Evolutionary conservation across 2,113 vertebrate genomes (phyloP).

Genomic region (Micronycteris hirsuta): DNA sequence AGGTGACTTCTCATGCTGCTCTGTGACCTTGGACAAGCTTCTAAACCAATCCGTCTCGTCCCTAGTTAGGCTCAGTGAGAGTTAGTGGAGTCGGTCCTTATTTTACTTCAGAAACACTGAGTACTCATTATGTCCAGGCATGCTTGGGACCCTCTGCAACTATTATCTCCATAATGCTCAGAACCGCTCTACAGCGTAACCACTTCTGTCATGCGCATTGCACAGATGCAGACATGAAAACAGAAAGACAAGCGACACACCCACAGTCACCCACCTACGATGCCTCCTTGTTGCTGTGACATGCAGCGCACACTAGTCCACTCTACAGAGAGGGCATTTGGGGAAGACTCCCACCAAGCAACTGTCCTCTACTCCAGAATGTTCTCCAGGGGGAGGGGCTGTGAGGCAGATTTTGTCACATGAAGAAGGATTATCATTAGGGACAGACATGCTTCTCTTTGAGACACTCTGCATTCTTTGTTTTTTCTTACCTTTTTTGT

Average conservation of each 20-base stretch:
- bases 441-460: background rate
- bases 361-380: too few species aligned
- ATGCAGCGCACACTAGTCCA: accelerated
- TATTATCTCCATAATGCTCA: background rate
- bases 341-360: background rate
- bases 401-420: accelerated
- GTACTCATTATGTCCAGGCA: background rate
- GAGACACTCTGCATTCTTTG: background rate
- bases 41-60: background rate
- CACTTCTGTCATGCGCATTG: background rate
- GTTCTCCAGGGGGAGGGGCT: accelerated
- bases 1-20: background rate
- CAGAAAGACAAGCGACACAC: too few species aligned
- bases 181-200: background rate
- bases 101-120: background rate
- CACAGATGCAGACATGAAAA: background rate
- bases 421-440: too few species aligned
- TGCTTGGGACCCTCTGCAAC: background rate
- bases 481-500: background rate
- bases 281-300: background rate
- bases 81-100: too few species aligned
- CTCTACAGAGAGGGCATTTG: accelerated
- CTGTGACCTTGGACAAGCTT: background rate
- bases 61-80: background rate
- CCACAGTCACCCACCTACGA: accelerated